Base-by-base conservation (phyloP, 1,140 invertebrate genomes). In the Pogonognathellus flavescens region DNA sequence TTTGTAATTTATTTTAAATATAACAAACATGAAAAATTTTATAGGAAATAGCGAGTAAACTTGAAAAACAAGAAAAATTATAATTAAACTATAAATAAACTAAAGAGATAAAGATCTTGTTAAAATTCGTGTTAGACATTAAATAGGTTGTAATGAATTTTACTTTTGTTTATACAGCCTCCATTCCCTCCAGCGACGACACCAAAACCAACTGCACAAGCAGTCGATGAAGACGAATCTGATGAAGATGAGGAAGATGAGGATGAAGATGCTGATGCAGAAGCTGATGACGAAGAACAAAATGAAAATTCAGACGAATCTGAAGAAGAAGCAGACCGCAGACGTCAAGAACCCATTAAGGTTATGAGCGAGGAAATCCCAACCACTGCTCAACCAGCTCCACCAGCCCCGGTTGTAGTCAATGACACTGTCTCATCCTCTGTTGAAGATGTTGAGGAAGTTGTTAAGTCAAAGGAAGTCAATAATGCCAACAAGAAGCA, bases 161-260 rank as follows among this genome's bases (percentile, higher is more conserved):
- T 50, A 2, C n/a, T 80, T 16, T 80, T 82, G 20, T 16, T 20
- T 55, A 16, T 80, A 14, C 52, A 87, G 86, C 88, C 86, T 20
- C 83, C 88, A 53, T 88, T 87, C 84, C 88, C 88, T 52, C 85
- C 88, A 66, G 84, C 85, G 13, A 59, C 70, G 13, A 60, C 84
- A 11, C 86, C 85, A 18, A 59, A 16, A 49, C 80, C 83, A 55
- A 0, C 70, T 49, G 50, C 82, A 52, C 22, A 57, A 18, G 3
- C 53, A 25, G 62, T 14, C 1, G 41, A 84, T 10, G 83, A 86
- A 20, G 84, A 86, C 0, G 84, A 87, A 11, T 84, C 85, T 10
- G 86, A 87, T 1, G 85, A 86, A 18, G 87, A 86, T 0, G 86
- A 86, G 2, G 86, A 88, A 22, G 83, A 84, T n/a, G 86, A 86